Evolutionary conservation across 2,888 invertebrate species (phyloP), one percentile per base, ranked within the genome.

Genomic region (Neelides folsomi): DNA sequence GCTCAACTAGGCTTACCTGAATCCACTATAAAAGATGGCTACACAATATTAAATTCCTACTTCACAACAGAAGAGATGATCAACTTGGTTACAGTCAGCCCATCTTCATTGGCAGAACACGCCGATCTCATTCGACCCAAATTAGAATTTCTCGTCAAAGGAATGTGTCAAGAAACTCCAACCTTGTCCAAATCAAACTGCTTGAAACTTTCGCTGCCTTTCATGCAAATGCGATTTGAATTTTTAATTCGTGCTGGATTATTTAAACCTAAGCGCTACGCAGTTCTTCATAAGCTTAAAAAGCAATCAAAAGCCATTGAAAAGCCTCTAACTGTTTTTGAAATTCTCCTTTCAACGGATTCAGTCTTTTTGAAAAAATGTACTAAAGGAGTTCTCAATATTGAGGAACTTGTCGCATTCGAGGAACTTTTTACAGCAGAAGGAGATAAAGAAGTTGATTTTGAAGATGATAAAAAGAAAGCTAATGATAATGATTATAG

Each of bases 181-280:
- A 9, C 40, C 18, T 57, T 64, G 13, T 47, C 48, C 1, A 45
- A 41, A 9, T 62, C 53, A 13, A 54, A 52, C 13, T 53, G 53
- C 1, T 16, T 58, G 1, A 44, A 52, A 8, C 53, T 48, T 47
- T n/a, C 55, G 1, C 15, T 58, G 2, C 39, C n/a, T 1, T 49
- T 52, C 27, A 61, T 62, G 4, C 55, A 52, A 45, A 44, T 47
- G 1, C 40, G 64, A 10, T 62, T 62, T 45, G 58, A 61, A 34
- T 62, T 64, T 41, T 50, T 64, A 1, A 56, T 60, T 40, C 53
- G 62, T 19, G 43, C 55, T 19, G 64, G 64, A 5, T 20, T 61
- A 9, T 60, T 57, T 42, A 54, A 57, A 46, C 49, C 56, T 1
- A 53, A 59, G 13, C 57, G 57, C 2, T 58, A 55, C 45, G 45